Conservation (phyloP, 2,797 vertebrate genomes). For the Stomatorhinus walkeri region DNA sequence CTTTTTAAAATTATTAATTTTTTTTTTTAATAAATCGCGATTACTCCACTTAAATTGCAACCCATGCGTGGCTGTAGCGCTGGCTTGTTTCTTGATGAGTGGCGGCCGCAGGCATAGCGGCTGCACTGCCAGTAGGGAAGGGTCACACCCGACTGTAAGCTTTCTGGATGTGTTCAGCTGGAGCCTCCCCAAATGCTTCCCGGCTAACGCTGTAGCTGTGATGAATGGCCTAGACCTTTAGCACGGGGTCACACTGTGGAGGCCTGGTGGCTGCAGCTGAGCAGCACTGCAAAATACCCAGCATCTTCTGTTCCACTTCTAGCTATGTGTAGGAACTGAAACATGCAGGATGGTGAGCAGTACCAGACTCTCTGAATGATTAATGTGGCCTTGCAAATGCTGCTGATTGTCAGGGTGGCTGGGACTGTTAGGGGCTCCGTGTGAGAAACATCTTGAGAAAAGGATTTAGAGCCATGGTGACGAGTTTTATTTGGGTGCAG, state of each 20-base stretch:
- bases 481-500: background rate
- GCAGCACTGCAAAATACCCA: slow-evolving; percentile 22
- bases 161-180: background rate
- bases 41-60: background rate
- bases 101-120: background rate
- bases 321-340: background rate
- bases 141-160: background rate
- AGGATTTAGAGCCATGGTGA: background rate
- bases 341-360: background rate
- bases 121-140: background rate
- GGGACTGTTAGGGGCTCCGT: background rate
- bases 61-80: background rate
- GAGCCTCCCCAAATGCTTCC: background rate
- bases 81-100: background rate
- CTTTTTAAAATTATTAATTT: background rate
- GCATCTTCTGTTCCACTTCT: background rate
- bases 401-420: background rate
- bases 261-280: background rate
- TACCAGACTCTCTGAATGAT: background rate
- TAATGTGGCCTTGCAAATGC: background rate
- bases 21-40: background rate
- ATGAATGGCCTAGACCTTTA: background rate
- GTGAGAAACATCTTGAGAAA: background rate
- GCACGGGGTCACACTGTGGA: background rate
- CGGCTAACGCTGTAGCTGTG: background rate